Percentiles rank a stretch among this genome's conserved stretches.
Evolutionary conservation across 2,113 vertebrate species (phyloP).

Genomic region (Corvus moneduloides): DNA sequence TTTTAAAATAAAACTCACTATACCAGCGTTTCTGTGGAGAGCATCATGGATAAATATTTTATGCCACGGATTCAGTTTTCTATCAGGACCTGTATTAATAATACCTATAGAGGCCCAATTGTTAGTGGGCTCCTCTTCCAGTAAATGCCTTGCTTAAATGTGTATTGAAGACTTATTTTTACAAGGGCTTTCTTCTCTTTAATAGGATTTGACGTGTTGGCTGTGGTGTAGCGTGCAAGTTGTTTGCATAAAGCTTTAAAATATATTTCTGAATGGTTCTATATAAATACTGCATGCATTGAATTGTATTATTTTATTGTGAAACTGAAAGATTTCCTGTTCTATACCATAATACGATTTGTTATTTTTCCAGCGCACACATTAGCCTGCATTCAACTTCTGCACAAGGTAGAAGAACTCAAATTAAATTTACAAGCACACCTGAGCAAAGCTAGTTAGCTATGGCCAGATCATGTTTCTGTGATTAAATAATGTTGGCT

Average conservation of each 20-base stretch:
- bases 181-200: constrained; percentile 21
- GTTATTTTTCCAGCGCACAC: constrained; percentile 33
- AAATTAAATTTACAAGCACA: constrained; percentile 34
- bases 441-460: constrained; percentile 14
- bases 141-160: background rate
- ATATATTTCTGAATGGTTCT: background rate
- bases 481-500: constrained; percentile 5
- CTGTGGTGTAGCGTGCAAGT: background rate
- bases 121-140: background rate
- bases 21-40: background rate
- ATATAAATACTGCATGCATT: background rate
- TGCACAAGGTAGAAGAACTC: background rate
- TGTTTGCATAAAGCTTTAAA: constrained; percentile 29
- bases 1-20: background rate
- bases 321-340: constrained; percentile 4
- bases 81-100: background rate
- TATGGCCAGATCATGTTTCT: constrained; percentile 11
- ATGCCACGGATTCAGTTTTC: background rate
- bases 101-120: background rate
- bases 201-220: background rate
- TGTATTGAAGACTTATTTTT: background rate
- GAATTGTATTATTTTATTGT: background rate
- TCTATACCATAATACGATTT: background rate
- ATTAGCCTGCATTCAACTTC: background rate
- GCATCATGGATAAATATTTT: background rate